Conservation (phyloP, 2,797 vertebrate species). For the Esox lucius region DNA sequence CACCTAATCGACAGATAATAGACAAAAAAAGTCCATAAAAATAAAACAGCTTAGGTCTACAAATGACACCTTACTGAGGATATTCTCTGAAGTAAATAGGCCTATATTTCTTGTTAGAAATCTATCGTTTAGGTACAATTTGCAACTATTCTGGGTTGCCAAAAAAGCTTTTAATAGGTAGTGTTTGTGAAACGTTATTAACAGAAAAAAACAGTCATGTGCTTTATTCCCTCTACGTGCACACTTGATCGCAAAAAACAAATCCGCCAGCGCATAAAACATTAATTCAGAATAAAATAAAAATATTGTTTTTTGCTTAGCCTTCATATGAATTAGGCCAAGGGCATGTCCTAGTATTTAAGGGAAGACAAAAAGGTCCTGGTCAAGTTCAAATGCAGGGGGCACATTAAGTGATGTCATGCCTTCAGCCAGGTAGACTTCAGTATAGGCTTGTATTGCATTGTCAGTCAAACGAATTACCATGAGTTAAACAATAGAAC, state of each 20-base stretch:
- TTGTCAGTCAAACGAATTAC: conserved; percentile 39
- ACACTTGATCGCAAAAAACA: neutral
- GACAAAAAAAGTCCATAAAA: conserved; percentile 1
- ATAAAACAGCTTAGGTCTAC: neutral
- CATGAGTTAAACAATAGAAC: conserved; percentile 25
- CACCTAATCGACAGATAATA: conserved; percentile 9
- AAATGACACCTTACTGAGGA: neutral
- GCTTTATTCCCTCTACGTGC: neutral
- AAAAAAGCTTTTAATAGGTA: conserved; percentile 2
- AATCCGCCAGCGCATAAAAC: neutral
- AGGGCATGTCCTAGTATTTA: neutral
- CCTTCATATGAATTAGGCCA: neutral
- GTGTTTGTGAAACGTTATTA: conserved; percentile 1
- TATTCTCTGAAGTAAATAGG: conserved; percentile 10
- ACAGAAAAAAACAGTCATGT: neutral
- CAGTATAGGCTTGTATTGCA: conserved; percentile 29
- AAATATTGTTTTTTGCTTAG: neutral
- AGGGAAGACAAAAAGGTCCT: conserved; percentile 16
- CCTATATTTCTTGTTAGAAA: neutral
- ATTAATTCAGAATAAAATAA: neutral
- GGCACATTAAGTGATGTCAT: conserved; percentile 53
- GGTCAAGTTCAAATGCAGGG: conserved; percentile 68
- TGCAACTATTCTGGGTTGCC: neutral
- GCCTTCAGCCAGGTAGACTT: conserved; percentile 40
- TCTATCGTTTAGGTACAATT: neutral